Percentiles rank a stretch among this genome's conserved stretches.
Evolutionary conservation across 2,888 invertebrate genomes (phyloP).

Genomic region (Lasioglossum morio): DNA sequence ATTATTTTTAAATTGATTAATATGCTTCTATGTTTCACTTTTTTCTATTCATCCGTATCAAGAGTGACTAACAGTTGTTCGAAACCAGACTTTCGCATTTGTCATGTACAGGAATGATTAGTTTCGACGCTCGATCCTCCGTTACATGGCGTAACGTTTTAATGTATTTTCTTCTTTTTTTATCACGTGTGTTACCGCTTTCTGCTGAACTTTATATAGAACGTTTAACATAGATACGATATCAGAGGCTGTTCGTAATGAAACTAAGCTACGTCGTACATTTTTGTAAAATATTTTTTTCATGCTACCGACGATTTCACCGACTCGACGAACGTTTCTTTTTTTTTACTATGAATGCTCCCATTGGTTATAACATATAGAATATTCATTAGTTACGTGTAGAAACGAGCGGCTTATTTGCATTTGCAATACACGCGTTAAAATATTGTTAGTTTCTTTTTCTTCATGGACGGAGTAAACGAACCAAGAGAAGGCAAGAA

Average conservation of each 20-base stretch:
- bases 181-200: conserved; percentile 60
- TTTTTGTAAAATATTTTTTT: background rate
- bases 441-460: conserved; percentile 28
- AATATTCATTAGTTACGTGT: conserved; percentile 61
- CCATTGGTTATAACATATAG: conserved; percentile 61
- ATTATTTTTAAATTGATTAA: conserved; percentile 57
- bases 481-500: conserved; percentile 36
- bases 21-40: conserved; percentile 61
- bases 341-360: conserved; percentile 41
- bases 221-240: conserved; percentile 35
- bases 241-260: conserved; percentile 58
- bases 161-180: conserved; percentile 23
- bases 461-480: conserved; percentile 40
- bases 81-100: conserved; percentile 42
- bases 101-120: conserved; percentile 37
- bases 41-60: conserved; percentile 48
- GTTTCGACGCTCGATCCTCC: conserved; percentile 27
- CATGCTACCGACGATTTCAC: background rate
- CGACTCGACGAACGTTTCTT: background rate
- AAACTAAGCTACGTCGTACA: background rate
- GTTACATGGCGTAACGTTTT: conserved; percentile 54
- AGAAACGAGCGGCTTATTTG: conserved; percentile 65
- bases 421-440: conserved; percentile 62
- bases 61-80: conserved; percentile 58
- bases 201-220: conserved; percentile 53